These are phyloP conservation scores for Enteromius afrohamiltoni DNA, from an alignment of 2,797 vertebrate species.

Conservation along the genomic window DNA sequence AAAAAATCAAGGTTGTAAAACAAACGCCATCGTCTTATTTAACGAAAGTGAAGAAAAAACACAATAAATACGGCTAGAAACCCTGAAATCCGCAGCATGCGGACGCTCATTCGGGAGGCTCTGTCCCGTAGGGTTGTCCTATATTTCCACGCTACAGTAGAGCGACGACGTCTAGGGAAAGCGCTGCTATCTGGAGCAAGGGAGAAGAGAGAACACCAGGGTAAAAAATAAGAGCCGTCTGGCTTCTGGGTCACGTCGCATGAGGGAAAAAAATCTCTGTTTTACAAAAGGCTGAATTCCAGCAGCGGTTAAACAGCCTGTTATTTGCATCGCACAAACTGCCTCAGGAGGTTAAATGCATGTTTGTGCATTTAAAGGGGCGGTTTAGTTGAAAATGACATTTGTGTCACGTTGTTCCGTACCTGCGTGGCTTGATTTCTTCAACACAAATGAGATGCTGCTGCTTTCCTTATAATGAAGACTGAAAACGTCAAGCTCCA, in stretches of 20 bases:
- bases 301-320: neutral
- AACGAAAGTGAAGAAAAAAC: constrained; percentile 1
- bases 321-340: neutral
- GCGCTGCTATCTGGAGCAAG: constrained; percentile 38
- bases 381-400: neutral
- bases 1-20: constrained; percentile 43
- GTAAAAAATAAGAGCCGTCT: constrained; percentile 37
- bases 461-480: neutral
- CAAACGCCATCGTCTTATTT: constrained; percentile 17
- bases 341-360: neutral
- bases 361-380: neutral
- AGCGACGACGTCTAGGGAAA: constrained; percentile 15
- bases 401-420: neutral
- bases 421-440: neutral
- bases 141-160: constrained; percentile 28
- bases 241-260: constrained; percentile 53
- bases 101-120: constrained; percentile 3
- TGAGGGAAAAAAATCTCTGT: constrained; percentile 1
- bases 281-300: neutral
- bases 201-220: neutral
- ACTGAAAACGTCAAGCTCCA: neutral
- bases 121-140: constrained; percentile 33
- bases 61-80: neutral
- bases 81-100: neutral
- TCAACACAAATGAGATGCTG: neutral